These are phyloP conservation scores for Oryzias dopingdopingensis DNA, from an alignment of 2,797 vertebrate species.

Conservation along the genomic window DNA sequence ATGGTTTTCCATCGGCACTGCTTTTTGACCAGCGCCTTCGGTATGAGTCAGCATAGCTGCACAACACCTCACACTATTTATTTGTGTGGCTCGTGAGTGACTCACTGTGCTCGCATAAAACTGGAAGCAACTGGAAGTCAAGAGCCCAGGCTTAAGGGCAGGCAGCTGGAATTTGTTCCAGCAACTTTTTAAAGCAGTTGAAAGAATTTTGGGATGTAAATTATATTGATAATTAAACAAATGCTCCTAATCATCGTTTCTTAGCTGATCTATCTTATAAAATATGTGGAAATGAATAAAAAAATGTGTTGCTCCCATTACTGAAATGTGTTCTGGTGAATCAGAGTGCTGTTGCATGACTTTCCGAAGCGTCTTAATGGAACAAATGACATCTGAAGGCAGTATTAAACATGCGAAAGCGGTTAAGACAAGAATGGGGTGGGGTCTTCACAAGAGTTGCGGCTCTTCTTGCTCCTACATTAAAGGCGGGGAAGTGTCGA, in stretches of 20 bases:
- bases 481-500: conserved; percentile 48
- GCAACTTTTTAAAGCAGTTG: conserved; percentile 26
- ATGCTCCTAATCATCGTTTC: too few relatives aligned
- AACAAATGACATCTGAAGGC: conserved; percentile 75
- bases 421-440: conserved; percentile 72
- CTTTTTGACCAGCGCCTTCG: conserved; percentile 52
- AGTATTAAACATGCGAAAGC: conserved; percentile 73
- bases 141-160: conserved; percentile 42
- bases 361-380: conserved; percentile 64
- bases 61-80: conserved; percentile 66
- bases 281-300: too few relatives aligned
- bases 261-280: too few relatives aligned
- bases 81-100: conserved; percentile 65
- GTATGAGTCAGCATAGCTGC: conserved; percentile 66
- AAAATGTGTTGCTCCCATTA: too few relatives aligned
- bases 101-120: conserved; percentile 51
- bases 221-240: too few relatives aligned
- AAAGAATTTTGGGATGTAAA: too few relatives aligned
- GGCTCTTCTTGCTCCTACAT: conserved; percentile 76
- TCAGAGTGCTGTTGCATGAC: conserved; percentile 47
- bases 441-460: conserved; percentile 64
- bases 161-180: conserved; percentile 60
- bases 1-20: conserved; percentile 60
- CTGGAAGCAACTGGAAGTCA: conserved; percentile 59
- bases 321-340: conserved; percentile 17